These are phyloP conservation scores for Cyanistes caeruleus DNA, from an alignment of 2,113 vertebrate species.

Conservation along the genomic window DNA sequence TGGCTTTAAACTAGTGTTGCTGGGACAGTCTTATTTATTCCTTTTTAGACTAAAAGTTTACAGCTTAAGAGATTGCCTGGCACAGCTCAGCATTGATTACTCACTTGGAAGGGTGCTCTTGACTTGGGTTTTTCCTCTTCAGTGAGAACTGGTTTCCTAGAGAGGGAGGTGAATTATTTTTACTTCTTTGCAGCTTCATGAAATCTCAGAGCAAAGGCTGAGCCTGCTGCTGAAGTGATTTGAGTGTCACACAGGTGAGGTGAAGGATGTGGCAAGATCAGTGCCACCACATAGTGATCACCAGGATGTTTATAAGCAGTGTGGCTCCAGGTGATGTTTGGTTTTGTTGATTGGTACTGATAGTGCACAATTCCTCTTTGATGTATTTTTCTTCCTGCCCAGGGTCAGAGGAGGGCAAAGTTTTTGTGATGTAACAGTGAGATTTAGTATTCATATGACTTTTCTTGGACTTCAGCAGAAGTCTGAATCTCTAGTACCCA, in stretches of 20 bases:
- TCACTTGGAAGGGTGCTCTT: neutral
- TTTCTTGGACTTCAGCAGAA: neutral
- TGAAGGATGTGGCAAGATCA: fast-evolving
- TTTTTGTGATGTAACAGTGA: neutral
- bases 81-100: neutral
- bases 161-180: neutral
- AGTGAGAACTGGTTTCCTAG: neutral
- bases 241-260: fast-evolving
- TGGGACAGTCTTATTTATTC: neutral
- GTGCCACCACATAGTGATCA: fast-evolving
- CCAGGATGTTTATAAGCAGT: neutral
- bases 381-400: neutral
- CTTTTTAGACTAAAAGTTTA: neutral
- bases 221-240: neutral
- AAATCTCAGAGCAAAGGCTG: neutral
- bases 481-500: neutral
- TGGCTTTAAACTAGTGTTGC: neutral
- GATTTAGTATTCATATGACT: neutral
- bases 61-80: neutral
- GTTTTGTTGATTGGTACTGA: neutral
- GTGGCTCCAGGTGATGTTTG: fast-evolving
- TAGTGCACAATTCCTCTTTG: neutral
- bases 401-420: neutral
- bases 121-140: neutral
- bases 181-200: neutral